A percentile compares a stretch with the other conserved stretches of the same genome.
phyloP scores from a whole-genome alignment of 2,888 invertebrate species.

The Panopea generosa region DNA sequence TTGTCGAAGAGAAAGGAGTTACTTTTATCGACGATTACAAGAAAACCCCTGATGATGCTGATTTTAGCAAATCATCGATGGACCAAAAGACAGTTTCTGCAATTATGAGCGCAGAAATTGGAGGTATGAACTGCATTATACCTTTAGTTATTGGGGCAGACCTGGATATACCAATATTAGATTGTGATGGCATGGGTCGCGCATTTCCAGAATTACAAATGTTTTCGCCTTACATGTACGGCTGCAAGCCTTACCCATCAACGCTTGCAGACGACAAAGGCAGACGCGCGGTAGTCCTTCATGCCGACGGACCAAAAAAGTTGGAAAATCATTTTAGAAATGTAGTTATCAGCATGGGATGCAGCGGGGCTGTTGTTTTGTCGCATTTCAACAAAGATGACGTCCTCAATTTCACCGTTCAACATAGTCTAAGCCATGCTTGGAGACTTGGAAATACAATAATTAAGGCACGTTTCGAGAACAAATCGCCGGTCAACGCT shows the following conservation, averaged over 20 bases:
- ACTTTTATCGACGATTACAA: conserved; percentile 71
- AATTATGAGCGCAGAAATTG: conserved; percentile 78
- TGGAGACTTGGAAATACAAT: conserved; percentile 80
- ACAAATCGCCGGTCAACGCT: conserved; percentile 71
- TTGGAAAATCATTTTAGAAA: conserved; percentile 77
- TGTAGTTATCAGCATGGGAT: conserved; percentile 78
- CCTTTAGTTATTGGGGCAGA: conserved; percentile 76
- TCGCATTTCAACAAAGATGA: conserved; percentile 63
- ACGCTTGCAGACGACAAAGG: conserved; percentile 74
- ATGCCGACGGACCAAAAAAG: conserved; percentile 66
- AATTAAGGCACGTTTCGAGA: conserved; percentile 69
- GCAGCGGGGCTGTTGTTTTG: conserved; percentile 68
- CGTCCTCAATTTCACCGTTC: conserved; percentile 64
- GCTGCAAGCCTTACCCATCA: conserved; percentile 69
- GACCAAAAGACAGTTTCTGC: conserved; percentile 64
- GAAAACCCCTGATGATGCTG: neutral
- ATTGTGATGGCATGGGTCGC: conserved; percentile 82
- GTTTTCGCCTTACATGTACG: conserved; percentile 78
- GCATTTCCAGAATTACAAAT: conserved; percentile 82
- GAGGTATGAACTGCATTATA: conserved; percentile 79
- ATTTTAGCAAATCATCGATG: neutral
- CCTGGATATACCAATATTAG: conserved; percentile 76
- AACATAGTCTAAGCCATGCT: conserved; percentile 73
- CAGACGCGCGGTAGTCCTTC: conserved; percentile 69
- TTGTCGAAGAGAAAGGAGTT: conserved; percentile 61